Base-by-base conservation (phyloP, 2,888 invertebrate species). In the Ptychoptera albimana region DNA sequence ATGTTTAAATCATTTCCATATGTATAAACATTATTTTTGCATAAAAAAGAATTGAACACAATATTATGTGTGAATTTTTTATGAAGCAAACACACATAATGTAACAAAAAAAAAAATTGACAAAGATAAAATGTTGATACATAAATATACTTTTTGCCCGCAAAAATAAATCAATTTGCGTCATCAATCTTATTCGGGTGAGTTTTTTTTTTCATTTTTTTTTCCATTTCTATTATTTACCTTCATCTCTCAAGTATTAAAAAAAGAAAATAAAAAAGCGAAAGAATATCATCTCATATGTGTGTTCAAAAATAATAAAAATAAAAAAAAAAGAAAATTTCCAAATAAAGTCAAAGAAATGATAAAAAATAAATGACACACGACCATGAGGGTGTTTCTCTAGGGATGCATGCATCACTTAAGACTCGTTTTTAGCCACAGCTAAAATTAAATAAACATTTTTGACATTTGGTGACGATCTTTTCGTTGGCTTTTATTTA, bases 391-490 rank as follows among this genome's bases (percentile, higher is more conserved):
- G 56, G 57, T 50, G 53, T 49, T 49, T 60, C 60, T 54, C 60
- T 43, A 50, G 58, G 55, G 61, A 47, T 56, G 54, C 54, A 60
- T 61, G 57, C 59, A 61, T 61, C 44, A 46, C 39, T 38, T 46
- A 41, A 9, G 32, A 23, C 23, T 23, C 7, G 23, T 23, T 23
- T 23, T 23, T 23, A 23, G 23, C 23, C 23, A 23, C 7, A 23
- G 7, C 23, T 3, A 23, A 7, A 23, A 23, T 23, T 23, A 23
- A 23, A 23, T 23, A 23, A 23, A 23, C 23, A 5, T 23, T 23
- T 23, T 23, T n/a, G n/a, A n/a, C n/a, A n/a, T n/a, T n/a, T n/a
- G n/a, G n/a, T n/a, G n/a, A n/a, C n/a, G n/a, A n/a, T n/a, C n/a
- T n/a, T n/a, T n/a, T n/a, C n/a, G n/a, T n/a, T n/a, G n/a, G n/a